A percentile compares a stretch with the other conserved stretches of the same genome.
Evolutionary conservation across 2,888 invertebrate genomes (phyloP).

Genomic region (Zootermopsis nevadensis): DNA sequence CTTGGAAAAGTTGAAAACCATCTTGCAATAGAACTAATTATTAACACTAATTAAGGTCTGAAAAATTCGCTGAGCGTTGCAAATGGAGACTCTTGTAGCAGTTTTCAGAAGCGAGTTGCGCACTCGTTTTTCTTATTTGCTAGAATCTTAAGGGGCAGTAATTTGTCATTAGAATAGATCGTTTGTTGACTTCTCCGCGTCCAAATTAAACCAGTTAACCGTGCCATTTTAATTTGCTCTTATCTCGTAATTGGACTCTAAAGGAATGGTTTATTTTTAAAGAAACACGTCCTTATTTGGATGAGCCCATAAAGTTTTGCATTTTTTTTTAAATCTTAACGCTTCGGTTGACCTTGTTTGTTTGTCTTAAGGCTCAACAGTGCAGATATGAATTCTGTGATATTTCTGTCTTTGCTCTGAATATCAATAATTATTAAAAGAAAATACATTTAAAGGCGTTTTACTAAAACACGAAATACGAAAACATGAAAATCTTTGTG

Average conservation of each 20-base stretch:
- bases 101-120: not conserved
- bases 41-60: slow-evolving; percentile 2
- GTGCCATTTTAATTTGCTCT: slow-evolving; percentile 37
- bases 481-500: too few relatives aligned
- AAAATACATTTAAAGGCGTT: too few relatives aligned
- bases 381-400: not conserved
- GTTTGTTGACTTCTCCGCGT: slow-evolving; percentile 1
- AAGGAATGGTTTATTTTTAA: not conserved
- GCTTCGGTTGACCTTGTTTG: not conserved
- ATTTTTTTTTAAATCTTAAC: not conserved
- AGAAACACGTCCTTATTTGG: not conserved
- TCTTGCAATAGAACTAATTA: slow-evolving; percentile 3
- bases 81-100: not conserved
- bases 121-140: not conserved
- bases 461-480: too few relatives aligned
- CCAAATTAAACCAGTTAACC: slow-evolving; percentile 28
- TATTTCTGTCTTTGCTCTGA: not conserved
- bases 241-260: slow-evolving; percentile 6
- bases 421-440: too few relatives aligned
- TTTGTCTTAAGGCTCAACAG: too few relatives aligned
- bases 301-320: too few relatives aligned
- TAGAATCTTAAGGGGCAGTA: not conserved
- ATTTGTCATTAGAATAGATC: not conserved
- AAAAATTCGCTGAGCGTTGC: not conserved
- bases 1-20: not conserved